Conservation (phyloP, 2,797 vertebrate genomes). For the Lutjanus campechanus region DNA sequence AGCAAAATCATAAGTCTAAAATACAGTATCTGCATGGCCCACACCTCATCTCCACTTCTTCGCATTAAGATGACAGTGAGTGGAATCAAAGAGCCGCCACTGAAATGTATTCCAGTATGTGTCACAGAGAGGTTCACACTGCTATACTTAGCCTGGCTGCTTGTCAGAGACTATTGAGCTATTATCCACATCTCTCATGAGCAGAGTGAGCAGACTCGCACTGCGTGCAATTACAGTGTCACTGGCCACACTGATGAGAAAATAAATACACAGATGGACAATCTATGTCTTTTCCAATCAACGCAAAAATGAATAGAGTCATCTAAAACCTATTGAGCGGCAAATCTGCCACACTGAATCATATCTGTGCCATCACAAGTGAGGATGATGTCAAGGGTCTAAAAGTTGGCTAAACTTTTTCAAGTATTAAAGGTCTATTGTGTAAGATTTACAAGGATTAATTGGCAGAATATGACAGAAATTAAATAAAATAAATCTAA, state of each 20-base stretch:
- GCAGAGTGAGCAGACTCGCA: slow-evolving; percentile 16
- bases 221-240: slow-evolving; percentile 29
- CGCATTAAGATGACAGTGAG: slow-evolving; percentile 1
- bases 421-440: not conserved
- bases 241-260: slow-evolving; percentile 41
- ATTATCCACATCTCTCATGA: slow-evolving; percentile 24
- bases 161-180: slow-evolving; percentile 33
- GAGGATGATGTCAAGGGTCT: slow-evolving; percentile 1
- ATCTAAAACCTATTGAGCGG: slow-evolving; percentile 18
- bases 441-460: too few relatives aligned
- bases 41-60: not conserved
- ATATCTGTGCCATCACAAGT: not conserved
- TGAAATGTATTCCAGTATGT: slow-evolving; percentile 6
- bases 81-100: slow-evolving; percentile 2
- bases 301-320: slow-evolving; percentile 27
- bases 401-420: slow-evolving; percentile 19
- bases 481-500: too few relatives aligned
- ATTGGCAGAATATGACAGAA: too few relatives aligned
- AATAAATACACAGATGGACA: slow-evolving; percentile 47
- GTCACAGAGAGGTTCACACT: slow-evolving; percentile 12
- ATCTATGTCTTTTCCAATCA: slow-evolving; percentile 37
- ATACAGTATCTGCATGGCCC: too few relatives aligned
- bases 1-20: not conserved
- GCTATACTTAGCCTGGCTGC: slow-evolving; percentile 18
- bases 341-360: not conserved